phyloP scores from a whole-genome alignment of 2,888 invertebrate genomes.

The Cephalotes varians region DNA sequence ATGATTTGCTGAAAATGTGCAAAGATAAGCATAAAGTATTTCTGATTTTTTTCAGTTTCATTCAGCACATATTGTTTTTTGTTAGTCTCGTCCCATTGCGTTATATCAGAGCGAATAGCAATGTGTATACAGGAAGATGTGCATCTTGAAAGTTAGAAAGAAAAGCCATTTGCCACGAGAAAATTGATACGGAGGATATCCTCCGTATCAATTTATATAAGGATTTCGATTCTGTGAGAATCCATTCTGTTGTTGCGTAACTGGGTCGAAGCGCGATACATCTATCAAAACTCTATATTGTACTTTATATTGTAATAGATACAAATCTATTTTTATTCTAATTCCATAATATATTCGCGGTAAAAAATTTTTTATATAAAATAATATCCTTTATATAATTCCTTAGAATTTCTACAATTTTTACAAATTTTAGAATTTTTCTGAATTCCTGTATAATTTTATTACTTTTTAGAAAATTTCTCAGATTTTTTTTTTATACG shows the following conservation, averaged over 20 bases:
- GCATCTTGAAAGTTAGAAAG: constrained; percentile 33
- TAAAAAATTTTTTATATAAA: background rate
- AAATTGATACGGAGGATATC: constrained; percentile 18
- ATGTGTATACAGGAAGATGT: background rate
- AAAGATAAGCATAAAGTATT: background rate
- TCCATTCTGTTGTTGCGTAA: constrained; percentile 23
- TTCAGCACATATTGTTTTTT: background rate
- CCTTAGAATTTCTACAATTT: background rate
- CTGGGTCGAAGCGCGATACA: background rate
- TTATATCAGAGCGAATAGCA: constrained; percentile 29
- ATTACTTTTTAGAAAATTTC: too few species aligned
- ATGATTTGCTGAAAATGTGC: background rate
- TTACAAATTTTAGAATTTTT: background rate
- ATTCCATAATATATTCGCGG: background rate
- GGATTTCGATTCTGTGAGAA: constrained; percentile 26
- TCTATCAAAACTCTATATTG: constrained; percentile 3
- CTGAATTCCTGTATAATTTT: too few species aligned
- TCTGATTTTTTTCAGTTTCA: background rate
- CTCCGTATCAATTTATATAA: constrained; percentile 49
- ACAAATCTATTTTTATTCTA: background rate
- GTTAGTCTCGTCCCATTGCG: background rate
- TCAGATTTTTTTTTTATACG: too few species aligned
- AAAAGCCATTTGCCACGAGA: constrained; percentile 31
- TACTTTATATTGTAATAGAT: constrained; percentile 5
- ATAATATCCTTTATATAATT: background rate